phyloP scores from a whole-genome alignment of 2,888 invertebrate genomes.

The Choreutis nemorana region DNA sequence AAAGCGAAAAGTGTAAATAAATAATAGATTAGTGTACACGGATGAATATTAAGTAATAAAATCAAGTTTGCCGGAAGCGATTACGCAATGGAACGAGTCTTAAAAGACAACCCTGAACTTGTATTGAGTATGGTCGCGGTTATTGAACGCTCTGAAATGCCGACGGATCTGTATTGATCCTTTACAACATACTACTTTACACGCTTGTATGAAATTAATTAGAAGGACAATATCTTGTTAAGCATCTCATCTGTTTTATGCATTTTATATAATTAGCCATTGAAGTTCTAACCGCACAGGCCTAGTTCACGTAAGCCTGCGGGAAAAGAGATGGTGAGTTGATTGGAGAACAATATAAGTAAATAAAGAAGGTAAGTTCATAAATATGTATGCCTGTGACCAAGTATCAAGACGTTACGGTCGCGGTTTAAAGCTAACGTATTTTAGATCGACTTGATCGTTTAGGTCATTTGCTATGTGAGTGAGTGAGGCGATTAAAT shows the following conservation, averaged over 20 bases:
- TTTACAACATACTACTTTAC: no score
- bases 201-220: no score
- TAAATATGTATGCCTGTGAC: conserved; percentile 9
- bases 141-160: conserved; percentile 28
- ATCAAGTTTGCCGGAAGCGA: conserved; percentile 35
- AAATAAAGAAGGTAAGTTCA: conserved; percentile 9
- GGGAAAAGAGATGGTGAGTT: conserved; percentile 11
- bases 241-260: no score
- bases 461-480: background rate
- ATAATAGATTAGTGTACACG: no score
- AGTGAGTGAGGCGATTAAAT: background rate
- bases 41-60: conserved; percentile 28
- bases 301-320: conserved; percentile 12
- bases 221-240: no score
- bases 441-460: conserved; percentile 11
- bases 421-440: conserved; percentile 6
- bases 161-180: background rate
- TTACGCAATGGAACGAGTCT: conserved; percentile 28
- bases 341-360: conserved; percentile 10
- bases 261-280: conserved; percentile 5
- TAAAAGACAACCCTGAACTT: conserved; percentile 28
- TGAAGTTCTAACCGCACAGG: conserved; percentile 6
- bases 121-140: conserved; percentile 38
- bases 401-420: conserved; percentile 15
- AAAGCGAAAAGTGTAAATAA: no score